Percentiles rank a stretch among this genome's conserved stretches.
Conservation (phyloP, 2,888 invertebrate species). For the Deroplatys truncata region DNA sequence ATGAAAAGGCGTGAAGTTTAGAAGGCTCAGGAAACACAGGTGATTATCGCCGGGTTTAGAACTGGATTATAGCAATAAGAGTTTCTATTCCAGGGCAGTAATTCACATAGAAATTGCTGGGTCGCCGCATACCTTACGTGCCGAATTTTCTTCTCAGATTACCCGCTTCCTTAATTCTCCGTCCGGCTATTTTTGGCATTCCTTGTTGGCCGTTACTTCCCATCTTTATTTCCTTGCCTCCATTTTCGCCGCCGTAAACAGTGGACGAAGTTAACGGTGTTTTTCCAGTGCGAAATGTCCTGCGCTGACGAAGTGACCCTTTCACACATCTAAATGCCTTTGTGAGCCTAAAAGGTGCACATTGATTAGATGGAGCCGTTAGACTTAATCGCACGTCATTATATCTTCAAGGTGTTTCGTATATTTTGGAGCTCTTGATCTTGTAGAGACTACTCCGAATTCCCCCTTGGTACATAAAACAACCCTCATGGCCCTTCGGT, state of each 20-base stretch:
- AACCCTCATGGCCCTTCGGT: neutral
- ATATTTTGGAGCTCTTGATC: neutral
- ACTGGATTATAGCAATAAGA: neutral
- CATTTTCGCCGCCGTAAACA: neutral
- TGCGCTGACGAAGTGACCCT: slow-evolving; percentile 12
- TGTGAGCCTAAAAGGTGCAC: neutral
- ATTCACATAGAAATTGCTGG: neutral
- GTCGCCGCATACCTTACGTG: neutral
- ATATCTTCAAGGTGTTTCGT: neutral
- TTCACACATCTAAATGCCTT: neutral
- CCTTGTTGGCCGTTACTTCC: neutral
- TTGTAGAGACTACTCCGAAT: neutral
- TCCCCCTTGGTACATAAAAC: neutral
- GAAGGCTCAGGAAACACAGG: neutral
- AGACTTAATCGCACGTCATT: neutral
- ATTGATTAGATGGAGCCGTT: neutral
- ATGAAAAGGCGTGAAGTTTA: neutral
- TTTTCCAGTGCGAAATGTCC: slow-evolving; percentile 3
- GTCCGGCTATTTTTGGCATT: neutral
- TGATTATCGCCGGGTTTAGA: neutral
- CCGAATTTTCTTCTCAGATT: neutral
- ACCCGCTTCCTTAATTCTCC: neutral
- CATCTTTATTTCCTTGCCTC: neutral
- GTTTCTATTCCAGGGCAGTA: neutral
- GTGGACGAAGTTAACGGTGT: neutral